These are phyloP conservation scores for Chironomus riparius DNA, from an alignment of 2,888 invertebrate species.

Conservation along the genomic window DNA sequence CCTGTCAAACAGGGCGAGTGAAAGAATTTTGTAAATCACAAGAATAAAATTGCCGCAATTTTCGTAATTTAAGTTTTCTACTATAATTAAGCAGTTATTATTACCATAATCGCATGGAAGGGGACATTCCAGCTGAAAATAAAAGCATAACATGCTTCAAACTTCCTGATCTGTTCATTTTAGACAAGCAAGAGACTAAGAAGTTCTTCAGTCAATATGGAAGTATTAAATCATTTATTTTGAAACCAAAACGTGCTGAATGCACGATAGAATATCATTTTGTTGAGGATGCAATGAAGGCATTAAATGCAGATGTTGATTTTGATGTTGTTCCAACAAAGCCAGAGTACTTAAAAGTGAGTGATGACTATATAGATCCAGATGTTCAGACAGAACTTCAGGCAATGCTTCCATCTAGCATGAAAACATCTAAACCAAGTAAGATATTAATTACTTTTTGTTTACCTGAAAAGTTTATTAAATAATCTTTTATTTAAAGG, in stretches of 20 bases:
- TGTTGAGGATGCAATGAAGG: constrained; percentile 49
- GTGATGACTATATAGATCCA: constrained; percentile 46
- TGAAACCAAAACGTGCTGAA: constrained; percentile 53
- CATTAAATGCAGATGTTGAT: constrained; percentile 51
- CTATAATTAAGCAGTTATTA: neutral
- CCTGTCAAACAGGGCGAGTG: too few species aligned
- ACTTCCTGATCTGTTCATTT: constrained; percentile 54
- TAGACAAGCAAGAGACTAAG: constrained; percentile 50
- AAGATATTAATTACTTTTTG: constrained; percentile 4
- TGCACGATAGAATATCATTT: constrained; percentile 63
- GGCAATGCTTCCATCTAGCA: constrained; percentile 48
- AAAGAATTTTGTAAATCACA: too few species aligned
- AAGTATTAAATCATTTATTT: constrained; percentile 52
- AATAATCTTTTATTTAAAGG: neutral
- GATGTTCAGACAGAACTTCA: constrained; percentile 62
- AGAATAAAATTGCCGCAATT: too few species aligned
- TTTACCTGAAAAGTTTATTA: neutral
- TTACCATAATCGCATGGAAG: neutral
- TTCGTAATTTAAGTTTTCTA: too few species aligned
- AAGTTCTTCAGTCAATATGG: constrained; percentile 66
- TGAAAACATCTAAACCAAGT: constrained; percentile 29
- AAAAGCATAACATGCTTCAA: constrained; percentile 47
- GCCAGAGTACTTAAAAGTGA: constrained; percentile 38
- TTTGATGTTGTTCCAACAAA: constrained; percentile 50
- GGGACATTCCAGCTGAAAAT: neutral